phyloP scores from a whole-genome alignment of 1,140 invertebrate species.

The Zaprionus nigranus region DNA sequence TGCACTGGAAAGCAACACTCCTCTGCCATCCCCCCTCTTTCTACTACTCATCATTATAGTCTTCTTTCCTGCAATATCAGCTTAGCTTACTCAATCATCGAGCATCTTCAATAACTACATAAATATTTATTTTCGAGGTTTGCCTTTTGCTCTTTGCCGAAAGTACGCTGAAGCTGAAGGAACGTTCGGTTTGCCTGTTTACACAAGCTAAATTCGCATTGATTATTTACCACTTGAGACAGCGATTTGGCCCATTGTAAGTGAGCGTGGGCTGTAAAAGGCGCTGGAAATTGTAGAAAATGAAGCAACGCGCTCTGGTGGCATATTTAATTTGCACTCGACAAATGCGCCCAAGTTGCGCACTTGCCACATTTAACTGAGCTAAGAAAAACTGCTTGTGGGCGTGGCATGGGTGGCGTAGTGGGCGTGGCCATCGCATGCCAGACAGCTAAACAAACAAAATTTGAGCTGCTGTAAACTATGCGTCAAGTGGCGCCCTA shows the following conservation, averaged over 20 bases:
- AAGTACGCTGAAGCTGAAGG: not conserved
- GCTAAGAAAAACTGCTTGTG: constrained; percentile 20
- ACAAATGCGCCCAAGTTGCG: constrained; percentile 54
- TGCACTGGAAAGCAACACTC: not conserved
- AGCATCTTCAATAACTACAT: not conserved
- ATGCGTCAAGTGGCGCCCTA: constrained; percentile 30
- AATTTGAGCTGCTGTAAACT: constrained; percentile 44
- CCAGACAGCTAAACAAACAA: constrained; percentile 45
- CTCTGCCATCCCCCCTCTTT: too few relatives aligned
- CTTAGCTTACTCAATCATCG: not conserved
- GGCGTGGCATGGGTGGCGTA: not conserved
- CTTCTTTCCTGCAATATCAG: not conserved
- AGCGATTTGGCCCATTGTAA: constrained; percentile 13
- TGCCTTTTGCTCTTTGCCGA: not conserved
- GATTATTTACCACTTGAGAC: not conserved
- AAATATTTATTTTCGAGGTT: not conserved
- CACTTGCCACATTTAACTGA: constrained; percentile 49
- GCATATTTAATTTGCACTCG: constrained; percentile 81
- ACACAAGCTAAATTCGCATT: not conserved
- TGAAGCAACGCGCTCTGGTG: constrained; percentile 27
- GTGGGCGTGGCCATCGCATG: not conserved
- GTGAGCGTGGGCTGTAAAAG: constrained; percentile 13
- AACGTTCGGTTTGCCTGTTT: not conserved
- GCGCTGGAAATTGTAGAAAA: constrained; percentile 22
- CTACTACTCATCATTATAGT: not conserved